Base-by-base conservation (phyloP, 1,140 invertebrate genomes). In the Pissodes strobi region DNA sequence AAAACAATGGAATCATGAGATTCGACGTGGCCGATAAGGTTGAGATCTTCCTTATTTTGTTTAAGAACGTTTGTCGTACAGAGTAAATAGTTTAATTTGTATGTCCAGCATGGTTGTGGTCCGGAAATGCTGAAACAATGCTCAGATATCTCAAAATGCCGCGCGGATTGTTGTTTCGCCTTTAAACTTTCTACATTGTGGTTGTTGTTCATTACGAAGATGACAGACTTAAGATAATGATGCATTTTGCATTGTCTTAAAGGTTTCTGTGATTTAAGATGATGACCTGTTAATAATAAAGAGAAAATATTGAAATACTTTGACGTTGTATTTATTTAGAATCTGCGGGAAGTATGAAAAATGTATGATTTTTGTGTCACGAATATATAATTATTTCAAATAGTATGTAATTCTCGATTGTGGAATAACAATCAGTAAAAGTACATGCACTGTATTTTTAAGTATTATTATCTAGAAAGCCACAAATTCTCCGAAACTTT, bases 1-100 rank as follows among this genome's bases (percentile, higher is more conserved):
- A 53, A 64, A 64, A 68, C 66, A 68, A 68, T 68, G 66, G 56
- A 59, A 17, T 56, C 45, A 34, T 37, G 61, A 68, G 66, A 68
- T 68, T 25, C 55, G 55, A 68, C 66, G 66, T 68, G 66, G 25
- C 39, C 39, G 66, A 68, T 68, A 64, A 64, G 23, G 48, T 13
- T 41, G 55, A 46, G 55, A 63, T 62, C 66, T 67, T 67, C 66
- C 66, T 67, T 59, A 59, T 58, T 63, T 55, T 61, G 46, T 49
- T 52, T 55, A 62, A 62, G 60, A 61, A 61, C 15, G 37, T 34
- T 25, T 39, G 60, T 21, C 21, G 48, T 53, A 27, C 15, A 62
- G 51, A 62, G 22, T 34, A 53, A 62, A 55, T 49, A 43, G 45
- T 62, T 67, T 67, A 56, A 63, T 63, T 63, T 63, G 59, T 67